Conservation (phyloP, 2,113 vertebrate species). For the Ceyx margarethae region DNA sequence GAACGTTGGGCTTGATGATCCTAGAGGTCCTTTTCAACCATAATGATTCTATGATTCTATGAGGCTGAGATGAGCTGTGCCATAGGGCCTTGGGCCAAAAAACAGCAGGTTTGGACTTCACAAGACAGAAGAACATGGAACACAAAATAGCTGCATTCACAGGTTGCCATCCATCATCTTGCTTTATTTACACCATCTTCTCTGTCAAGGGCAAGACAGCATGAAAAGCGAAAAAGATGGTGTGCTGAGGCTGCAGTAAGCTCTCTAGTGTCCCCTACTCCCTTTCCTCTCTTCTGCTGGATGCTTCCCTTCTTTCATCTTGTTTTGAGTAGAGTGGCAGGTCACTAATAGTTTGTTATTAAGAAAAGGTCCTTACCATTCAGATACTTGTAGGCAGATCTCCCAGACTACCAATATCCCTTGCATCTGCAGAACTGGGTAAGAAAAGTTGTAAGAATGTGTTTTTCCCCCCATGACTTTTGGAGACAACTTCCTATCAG, state of each 20-base stretch:
- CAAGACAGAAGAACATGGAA: neutral
- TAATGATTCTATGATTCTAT: too few species aligned
- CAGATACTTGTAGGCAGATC: neutral
- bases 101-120: neutral
- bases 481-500: neutral
- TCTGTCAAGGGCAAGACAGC: neutral
- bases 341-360: neutral
- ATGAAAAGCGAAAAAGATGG: neutral
- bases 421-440: neutral
- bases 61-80: neutral
- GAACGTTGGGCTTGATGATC: too few species aligned
- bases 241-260: neutral
- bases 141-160: neutral
- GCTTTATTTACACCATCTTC: neutral
- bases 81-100: neutral
- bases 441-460: neutral
- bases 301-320: neutral
- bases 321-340: neutral
- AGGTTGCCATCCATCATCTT: neutral
- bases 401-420: neutral
- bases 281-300: neutral
- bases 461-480: neutral
- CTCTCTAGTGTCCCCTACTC: neutral
- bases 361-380: neutral
- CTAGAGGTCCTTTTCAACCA: too few species aligned